Evolutionary conservation across 92 coral and sea anemone genomes (phyloP), one percentile per base, ranked within the genome.

Genomic region (Nematostella vectensis): DNA sequence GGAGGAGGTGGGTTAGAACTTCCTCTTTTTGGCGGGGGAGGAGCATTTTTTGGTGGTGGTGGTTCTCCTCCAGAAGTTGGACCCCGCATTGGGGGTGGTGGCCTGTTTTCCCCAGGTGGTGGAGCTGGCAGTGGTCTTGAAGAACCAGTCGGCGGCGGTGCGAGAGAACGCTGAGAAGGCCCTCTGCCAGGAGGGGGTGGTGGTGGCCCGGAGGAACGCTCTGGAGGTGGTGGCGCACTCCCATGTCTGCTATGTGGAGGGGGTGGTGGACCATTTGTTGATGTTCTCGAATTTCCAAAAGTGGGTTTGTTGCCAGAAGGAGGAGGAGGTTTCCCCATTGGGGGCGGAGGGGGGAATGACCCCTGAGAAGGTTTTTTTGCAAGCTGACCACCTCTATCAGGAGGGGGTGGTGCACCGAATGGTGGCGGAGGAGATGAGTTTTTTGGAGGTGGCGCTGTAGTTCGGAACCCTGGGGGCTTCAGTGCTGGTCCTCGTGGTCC

Each of bases 121-220:
- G 96, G 83, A n/a, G 76, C 74, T 47, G 96, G 98, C 22, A 88
- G 70, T 13, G 96, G 88, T 50, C 83, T 66, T 33, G 96, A 58
- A 33, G 73, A 75, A 29, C 70, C 83, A 17, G 95, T 70, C 10
- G 76, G 65, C 26, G 83, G 94, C 9, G 83, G 83, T 29, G 89
- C 80, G 13, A 75, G 88, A 17, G 87, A 72, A 8, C 74, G 68
- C 31, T 65, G 66, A 15, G 78, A 82, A 37, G 64, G 61, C 37
- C 62, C 53, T 57, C 83, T 87, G 28, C 68, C 80, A 16, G 96
- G 96, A 22, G n/a, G n/a, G n/a, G 91, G 98, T 31, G 85, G 68
- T 3, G 95, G 95, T 42, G 82, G 85, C 16, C 77, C 77, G 47
- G 82, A 60, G 26, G 40, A 59, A 40, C 73, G 58, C 11, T 68